Evolutionary conservation across 2,888 invertebrate species (phyloP).

Genomic region (Ophioninae sp.): DNA sequence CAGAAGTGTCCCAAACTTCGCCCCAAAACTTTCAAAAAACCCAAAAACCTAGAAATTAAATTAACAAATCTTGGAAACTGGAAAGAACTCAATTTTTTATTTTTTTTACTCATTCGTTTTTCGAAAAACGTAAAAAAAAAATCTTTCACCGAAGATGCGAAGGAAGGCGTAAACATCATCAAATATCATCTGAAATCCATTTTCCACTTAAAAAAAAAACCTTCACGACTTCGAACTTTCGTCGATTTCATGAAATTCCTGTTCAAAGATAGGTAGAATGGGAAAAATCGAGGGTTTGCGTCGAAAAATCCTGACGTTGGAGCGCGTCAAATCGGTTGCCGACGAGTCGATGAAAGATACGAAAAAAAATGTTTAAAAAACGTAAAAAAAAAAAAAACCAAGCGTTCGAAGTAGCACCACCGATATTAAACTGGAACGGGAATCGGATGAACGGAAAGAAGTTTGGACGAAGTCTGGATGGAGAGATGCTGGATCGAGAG

Average conservation of each 20-base stretch:
- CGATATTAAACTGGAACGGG: slow-evolving; percentile 46
- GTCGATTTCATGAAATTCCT: too few species aligned
- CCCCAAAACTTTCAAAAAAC: too few species aligned
- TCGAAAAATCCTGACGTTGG: slow-evolving; percentile 29
- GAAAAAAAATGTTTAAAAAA: slow-evolving; percentile 30
- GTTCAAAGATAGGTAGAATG: slow-evolving; percentile 26
- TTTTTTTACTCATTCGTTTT: background rate
- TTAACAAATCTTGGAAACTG: slow-evolving; percentile 20
- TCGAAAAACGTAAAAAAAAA: too few species aligned
- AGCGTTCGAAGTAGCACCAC: slow-evolving; percentile 36
- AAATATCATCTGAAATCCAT: too few species aligned
- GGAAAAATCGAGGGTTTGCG: slow-evolving; percentile 16
- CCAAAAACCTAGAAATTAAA: too few species aligned
- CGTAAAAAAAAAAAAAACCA: slow-evolving; percentile 44
- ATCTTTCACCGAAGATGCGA: too few species aligned
- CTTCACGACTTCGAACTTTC: too few species aligned
- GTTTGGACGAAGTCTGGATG: slow-evolving; percentile 20
- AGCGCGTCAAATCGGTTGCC: slow-evolving; percentile 58
- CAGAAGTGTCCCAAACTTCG: too few species aligned
- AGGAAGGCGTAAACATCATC: too few species aligned
- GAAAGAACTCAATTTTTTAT: slow-evolving; percentile 48
- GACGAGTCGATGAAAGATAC: slow-evolving; percentile 48
- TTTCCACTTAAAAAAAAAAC: too few species aligned
- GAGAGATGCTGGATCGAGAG: slow-evolving; percentile 42
- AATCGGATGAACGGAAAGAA: slow-evolving; percentile 37